Evolutionary conservation across 2,113 vertebrate genomes (phyloP).

Genomic region (Phalacrocorax aristotelis): DNA sequence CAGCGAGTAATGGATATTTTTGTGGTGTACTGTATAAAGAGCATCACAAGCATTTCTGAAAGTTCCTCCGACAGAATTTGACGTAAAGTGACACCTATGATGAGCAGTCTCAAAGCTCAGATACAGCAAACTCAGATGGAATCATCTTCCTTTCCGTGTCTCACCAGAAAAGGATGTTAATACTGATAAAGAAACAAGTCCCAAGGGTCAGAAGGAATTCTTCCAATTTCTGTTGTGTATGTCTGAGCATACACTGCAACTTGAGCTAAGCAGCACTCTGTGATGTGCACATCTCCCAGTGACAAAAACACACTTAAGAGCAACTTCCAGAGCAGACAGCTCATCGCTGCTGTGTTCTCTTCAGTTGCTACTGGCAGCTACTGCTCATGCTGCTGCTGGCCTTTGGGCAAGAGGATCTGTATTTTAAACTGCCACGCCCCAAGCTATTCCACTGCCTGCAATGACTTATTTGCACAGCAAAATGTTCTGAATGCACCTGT

Average conservation of each 20-base stretch:
- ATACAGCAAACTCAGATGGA: background rate
- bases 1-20: background rate
- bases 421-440: background rate
- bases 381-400: background rate
- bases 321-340: background rate
- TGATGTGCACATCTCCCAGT: background rate
- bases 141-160: background rate
- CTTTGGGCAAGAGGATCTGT: background rate
- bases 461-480: background rate
- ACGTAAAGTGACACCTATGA: accelerated
- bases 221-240: background rate
- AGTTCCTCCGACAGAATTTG: background rate
- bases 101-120: background rate
- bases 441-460: background rate
- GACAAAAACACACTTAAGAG: background rate
- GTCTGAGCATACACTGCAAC: background rate
- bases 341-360: background rate
- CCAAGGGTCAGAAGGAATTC: background rate
- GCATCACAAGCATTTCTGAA: background rate
- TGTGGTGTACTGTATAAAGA: background rate
- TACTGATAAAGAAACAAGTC: background rate
- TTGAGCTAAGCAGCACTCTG: background rate
- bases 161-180: background rate
- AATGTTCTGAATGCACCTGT: background rate
- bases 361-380: background rate